Evolutionary conservation across 2,888 invertebrate genomes (phyloP).

Genomic region (Nephrotoma flavescens): DNA sequence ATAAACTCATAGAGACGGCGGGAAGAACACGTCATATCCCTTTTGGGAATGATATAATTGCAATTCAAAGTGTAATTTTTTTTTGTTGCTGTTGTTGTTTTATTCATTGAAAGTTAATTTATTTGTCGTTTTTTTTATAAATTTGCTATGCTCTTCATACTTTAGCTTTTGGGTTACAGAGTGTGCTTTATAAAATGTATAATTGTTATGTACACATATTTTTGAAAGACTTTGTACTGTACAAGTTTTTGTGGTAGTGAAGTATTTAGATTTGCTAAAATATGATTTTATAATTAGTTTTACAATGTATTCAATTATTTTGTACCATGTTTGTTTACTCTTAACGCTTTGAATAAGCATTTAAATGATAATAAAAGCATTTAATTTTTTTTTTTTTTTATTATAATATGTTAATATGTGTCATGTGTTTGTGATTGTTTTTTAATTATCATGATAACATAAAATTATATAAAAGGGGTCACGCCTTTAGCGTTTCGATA

Average conservation of each 20-base stretch:
- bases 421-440: too few species aligned
- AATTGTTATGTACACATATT: background rate
- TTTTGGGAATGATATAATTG: background rate
- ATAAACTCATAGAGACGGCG: too few species aligned
- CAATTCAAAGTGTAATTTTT: background rate
- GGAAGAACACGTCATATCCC: background rate
- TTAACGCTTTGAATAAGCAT: background rate
- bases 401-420: too few species aligned
- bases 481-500: too few species aligned
- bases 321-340: background rate
- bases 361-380: too few species aligned
- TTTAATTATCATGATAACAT: too few species aligned
- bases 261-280: background rate
- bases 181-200: background rate
- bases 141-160: background rate
- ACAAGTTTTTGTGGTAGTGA: background rate
- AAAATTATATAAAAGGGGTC: too few species aligned
- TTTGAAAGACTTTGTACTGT: background rate
- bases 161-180: background rate
- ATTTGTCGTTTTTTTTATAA: background rate
- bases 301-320: background rate
- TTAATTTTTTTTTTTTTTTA: too few species aligned
- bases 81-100: background rate
- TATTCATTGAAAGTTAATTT: background rate
- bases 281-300: background rate